These are phyloP conservation scores for Zeus faber DNA, from an alignment of 2,113 vertebrate genomes.

Conservation along the genomic window DNA sequence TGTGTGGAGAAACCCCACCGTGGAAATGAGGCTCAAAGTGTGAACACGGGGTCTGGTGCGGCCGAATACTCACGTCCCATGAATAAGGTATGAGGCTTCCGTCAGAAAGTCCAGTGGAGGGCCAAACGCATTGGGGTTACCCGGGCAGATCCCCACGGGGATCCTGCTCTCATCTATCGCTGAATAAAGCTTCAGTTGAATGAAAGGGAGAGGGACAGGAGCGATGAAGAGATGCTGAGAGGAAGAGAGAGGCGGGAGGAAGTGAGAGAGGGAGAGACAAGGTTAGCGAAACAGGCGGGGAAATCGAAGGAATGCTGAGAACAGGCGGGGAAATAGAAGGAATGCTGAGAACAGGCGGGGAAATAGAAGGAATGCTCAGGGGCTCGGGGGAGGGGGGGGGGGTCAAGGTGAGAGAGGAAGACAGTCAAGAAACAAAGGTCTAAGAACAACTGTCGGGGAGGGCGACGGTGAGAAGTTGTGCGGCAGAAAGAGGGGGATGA, in stretches of 20 bases:
- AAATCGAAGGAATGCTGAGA: slow-evolving; percentile 29
- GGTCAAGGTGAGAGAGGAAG: slow-evolving; percentile 8
- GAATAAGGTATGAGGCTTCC: slow-evolving; percentile 49
- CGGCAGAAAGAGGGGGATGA: too few relatives aligned
- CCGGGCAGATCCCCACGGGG: slow-evolving; percentile 27
- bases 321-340: slow-evolving; percentile 29
- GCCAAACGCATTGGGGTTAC: slow-evolving; percentile 33
- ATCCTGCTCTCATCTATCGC: slow-evolving; percentile 58
- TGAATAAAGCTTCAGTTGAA: slow-evolving; percentile 56
- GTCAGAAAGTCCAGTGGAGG: slow-evolving; percentile 27
- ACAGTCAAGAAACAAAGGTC: slow-evolving; percentile 15
- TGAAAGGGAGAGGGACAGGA: slow-evolving; percentile 21
- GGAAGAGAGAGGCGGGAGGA: slow-evolving; percentile 17
- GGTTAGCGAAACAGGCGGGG: slow-evolving; percentile 26
- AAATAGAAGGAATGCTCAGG: slow-evolving; percentile 8
- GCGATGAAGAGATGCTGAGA: slow-evolving; percentile 27
- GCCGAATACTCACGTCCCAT: slow-evolving; percentile 32
- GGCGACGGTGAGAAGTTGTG: too few relatives aligned
- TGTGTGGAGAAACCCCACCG: not conserved
- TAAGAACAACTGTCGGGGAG: not conserved
- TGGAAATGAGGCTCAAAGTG: slow-evolving; percentile 2
- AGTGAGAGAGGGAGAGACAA: slow-evolving; percentile 3
- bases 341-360: slow-evolving; percentile 7
- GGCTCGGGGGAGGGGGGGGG: slow-evolving; percentile 4
- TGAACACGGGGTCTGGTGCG: too few relatives aligned